Evolutionary conservation across 2,797 vertebrate genomes (phyloP).

Genomic region (Phalloptychus januarius): DNA sequence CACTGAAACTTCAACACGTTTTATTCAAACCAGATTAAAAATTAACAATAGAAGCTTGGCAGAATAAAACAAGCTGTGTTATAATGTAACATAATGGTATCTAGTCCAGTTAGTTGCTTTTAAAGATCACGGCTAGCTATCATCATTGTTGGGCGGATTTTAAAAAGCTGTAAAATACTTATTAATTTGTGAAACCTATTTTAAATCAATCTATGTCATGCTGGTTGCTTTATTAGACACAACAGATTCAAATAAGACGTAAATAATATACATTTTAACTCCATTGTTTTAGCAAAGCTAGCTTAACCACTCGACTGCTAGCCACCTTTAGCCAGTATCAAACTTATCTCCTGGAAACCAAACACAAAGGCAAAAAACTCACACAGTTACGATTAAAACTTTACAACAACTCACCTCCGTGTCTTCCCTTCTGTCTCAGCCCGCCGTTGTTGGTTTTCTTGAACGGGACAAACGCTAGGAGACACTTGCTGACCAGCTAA

Average conservation of each 20-base stretch:
- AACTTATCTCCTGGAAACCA: slow-evolving; percentile 12
- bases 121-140: background rate
- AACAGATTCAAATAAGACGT: background rate
- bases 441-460: background rate
- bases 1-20: background rate
- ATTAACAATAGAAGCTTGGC: background rate
- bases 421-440: background rate
- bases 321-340: slow-evolving; percentile 35
- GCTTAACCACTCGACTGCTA: slow-evolving; percentile 31
- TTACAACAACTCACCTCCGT: slow-evolving; percentile 40
- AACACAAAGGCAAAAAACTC: slow-evolving; percentile 18
- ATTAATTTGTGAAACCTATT: background rate
- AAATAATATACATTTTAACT: background rate
- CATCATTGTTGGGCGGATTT: background rate
- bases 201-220: background rate
- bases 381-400: slow-evolving; percentile 28
- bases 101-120: background rate
- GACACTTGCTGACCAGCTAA: background rate
- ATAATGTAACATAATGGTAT: background rate
- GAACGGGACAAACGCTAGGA: background rate
- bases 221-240: too few relatives aligned
- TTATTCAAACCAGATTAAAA: background rate
- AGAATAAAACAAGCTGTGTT: background rate
- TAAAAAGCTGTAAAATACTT: background rate
- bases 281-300: slow-evolving; percentile 37